Conservation (phyloP, 2,888 invertebrate species). For the Polylopha cassiicola region DNA sequence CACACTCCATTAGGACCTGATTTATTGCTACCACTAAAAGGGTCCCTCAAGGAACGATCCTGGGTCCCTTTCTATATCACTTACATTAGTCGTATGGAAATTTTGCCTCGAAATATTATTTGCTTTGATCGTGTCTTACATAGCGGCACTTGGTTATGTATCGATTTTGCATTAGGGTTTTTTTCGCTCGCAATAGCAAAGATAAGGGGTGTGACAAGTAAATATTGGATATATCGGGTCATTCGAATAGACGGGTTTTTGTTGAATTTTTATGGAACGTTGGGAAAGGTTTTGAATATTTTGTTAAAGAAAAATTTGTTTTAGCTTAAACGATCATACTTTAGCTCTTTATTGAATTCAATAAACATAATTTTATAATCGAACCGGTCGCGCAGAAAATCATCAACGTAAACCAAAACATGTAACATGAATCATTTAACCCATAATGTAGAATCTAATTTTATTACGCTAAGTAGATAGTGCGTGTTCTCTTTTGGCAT, state of each 20-base stretch:
- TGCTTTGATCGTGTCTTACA: slow-evolving; percentile 48
- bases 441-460: not conserved
- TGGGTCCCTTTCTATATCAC: slow-evolving; percentile 59
- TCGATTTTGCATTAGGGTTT: slow-evolving; percentile 34
- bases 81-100: slow-evolving; percentile 69
- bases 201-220: slow-evolving; percentile 21
- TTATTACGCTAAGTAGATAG: slow-evolving; percentile 1
- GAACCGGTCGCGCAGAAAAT: too few species aligned
- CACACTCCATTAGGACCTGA: slow-evolving; percentile 70
- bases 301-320: too few species aligned
- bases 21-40: slow-evolving; percentile 71
- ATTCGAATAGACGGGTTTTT: not conserved
- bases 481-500: slow-evolving; percentile 6
- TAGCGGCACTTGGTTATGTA: slow-evolving; percentile 35
- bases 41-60: slow-evolving; percentile 64
- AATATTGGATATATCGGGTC: slow-evolving; percentile 9
- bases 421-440: slow-evolving; percentile 1
- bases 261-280: not conserved
- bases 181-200: slow-evolving; percentile 16
- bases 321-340: too few species aligned
- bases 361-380: too few species aligned
- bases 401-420: too few species aligned
- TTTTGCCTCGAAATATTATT: slow-evolving; percentile 57
- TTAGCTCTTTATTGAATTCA: too few species aligned
- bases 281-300: too few species aligned